Percentiles rank a stretch among this genome's conserved stretches.
phyloP scores from a whole-genome alignment of 2,888 invertebrate species.

The Pollenia griseotomentosa region DNA sequence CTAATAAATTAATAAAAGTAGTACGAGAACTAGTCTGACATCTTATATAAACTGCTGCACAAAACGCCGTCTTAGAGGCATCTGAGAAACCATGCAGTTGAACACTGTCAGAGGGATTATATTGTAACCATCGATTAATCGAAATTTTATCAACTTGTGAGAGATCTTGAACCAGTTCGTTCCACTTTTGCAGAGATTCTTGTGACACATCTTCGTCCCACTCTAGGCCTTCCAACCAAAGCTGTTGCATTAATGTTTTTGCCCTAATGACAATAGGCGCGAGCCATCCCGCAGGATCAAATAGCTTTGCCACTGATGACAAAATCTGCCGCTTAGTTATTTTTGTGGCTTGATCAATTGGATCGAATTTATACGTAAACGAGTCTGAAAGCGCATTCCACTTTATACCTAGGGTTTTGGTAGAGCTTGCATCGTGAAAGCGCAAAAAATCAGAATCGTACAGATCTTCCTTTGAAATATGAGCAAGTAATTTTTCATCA shows the following conservation, averaged over 20 bases:
- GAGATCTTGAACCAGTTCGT: background rate
- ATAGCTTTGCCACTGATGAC: too few relatives aligned
- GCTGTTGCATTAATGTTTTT: too few relatives aligned
- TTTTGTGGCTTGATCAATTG: too few relatives aligned
- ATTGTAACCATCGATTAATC: too few relatives aligned
- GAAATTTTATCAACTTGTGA: background rate
- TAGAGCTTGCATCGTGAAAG: background rate
- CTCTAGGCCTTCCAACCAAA: background rate
- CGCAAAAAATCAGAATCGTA: conserved; percentile 5
- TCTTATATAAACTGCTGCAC: too few relatives aligned
- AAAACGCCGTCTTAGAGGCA: background rate
- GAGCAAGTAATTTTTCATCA: too few relatives aligned
- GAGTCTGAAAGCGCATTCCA: too few relatives aligned
- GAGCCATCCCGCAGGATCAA: background rate
- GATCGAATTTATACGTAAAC: too few relatives aligned
- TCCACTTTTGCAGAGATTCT: conserved; percentile 7
- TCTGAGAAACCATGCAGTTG: conserved; percentile 8
- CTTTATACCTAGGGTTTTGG: too few relatives aligned
- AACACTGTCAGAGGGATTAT: background rate
- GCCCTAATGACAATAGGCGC: too few relatives aligned
- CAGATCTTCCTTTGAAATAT: background rate
- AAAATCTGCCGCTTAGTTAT: too few relatives aligned
- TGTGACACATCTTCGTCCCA: background rate
- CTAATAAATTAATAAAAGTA: conserved; percentile 2
- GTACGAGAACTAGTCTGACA: background rate